Conservation (phyloP, 1,140 invertebrate genomes). For the Oryzaephilus surinamensis region DNA sequence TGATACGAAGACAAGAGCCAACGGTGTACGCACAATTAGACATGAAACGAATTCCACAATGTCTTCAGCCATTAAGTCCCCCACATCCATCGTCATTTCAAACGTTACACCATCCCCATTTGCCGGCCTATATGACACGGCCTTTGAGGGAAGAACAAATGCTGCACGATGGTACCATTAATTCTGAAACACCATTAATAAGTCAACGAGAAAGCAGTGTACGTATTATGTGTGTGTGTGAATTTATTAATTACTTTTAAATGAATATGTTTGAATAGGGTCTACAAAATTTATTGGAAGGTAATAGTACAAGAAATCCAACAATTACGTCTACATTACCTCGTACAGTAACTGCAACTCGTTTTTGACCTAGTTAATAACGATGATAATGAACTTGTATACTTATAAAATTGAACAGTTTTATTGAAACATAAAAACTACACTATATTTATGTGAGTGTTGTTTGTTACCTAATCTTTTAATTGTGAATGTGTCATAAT, state of each 20-base stretch:
- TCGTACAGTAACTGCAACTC: conserved; percentile 31
- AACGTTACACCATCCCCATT: conserved; percentile 31
- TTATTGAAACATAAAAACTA: conserved; percentile 39
- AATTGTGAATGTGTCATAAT: neutral
- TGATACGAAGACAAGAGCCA: conserved; percentile 33
- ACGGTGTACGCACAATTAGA: conserved; percentile 43
- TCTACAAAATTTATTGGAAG: conserved; percentile 30
- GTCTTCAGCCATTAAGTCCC: conserved; percentile 26
- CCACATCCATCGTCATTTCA: conserved; percentile 31
- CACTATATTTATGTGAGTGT: conserved; percentile 9
- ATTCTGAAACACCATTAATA: conserved; percentile 30
- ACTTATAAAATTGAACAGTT: conserved; percentile 21
- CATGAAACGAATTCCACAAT: conserved; percentile 29
- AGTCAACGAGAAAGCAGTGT: conserved; percentile 28
- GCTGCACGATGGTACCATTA: conserved; percentile 27
- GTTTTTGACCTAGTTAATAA: conserved; percentile 35
- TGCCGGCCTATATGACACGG: conserved; percentile 29
- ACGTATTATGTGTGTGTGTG: too few species aligned
- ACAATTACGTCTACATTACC: conserved; percentile 30
- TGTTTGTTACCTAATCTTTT: too few species aligned
- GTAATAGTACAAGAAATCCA: conserved; percentile 20
- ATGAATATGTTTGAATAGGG: conserved; percentile 18
- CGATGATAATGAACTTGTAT: conserved; percentile 20
- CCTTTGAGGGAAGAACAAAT: conserved; percentile 28
- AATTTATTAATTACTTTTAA: conserved; percentile 3